phyloP scores from a whole-genome alignment of 2,113 vertebrate species.

The cat (Felis catus) region F.catus_Fca126_mat1.0 CM031428.1:3302501-3303000 shows the following conservation, averaged over 20 bases:
- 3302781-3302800: background rate
- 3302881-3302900: background rate
- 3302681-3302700: too few relatives aligned
- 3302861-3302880: background rate
- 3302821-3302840: background rate
- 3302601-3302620: too few relatives aligned
- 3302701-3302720: too few relatives aligned
- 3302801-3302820: background rate
- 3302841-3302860: background rate
- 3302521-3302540: too few relatives aligned
- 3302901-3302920: background rate
- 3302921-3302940: background rate
- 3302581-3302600: too few relatives aligned
- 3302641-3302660: too few relatives aligned
- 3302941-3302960: background rate
- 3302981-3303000: background rate
- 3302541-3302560: too few relatives aligned
- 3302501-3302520: too few relatives aligned
- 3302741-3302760: background rate
- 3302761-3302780: background rate
- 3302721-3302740: background rate
- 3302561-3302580: too few relatives aligned
- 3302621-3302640: too few relatives aligned
- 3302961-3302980: background rate
- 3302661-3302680: too few relatives aligned